Conservation (phyloP, 1,140 invertebrate genomes). For the Probaryconus sp. region DNA sequence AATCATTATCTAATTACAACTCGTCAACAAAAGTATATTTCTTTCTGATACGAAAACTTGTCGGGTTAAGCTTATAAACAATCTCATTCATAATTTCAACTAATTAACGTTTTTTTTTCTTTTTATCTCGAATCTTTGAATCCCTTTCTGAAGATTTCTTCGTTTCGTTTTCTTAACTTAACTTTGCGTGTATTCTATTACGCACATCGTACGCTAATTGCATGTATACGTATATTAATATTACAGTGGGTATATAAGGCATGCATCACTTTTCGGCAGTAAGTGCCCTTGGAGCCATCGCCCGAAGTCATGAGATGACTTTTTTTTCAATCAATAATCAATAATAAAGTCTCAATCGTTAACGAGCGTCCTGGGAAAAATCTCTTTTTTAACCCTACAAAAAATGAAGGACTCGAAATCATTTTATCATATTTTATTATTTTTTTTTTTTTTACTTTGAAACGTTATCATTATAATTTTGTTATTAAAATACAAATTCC, state of each 20-base stretch:
- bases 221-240: conserved; percentile 65
- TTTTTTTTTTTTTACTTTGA: too few relatives aligned
- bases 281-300: conserved; percentile 68
- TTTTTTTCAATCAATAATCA: conserved; percentile 48
- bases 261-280: conserved; percentile 73
- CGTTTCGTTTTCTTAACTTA: conserved; percentile 32
- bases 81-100: conserved; percentile 24
- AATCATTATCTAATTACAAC: conserved; percentile 45
- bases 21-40: conserved; percentile 34
- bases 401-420: too few relatives aligned
- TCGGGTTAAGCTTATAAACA: conserved; percentile 37
- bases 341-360: conserved; percentile 53
- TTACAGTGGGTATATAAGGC: conserved; percentile 73
- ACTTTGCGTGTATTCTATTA: conserved; percentile 47
- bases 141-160: conserved; percentile 12
- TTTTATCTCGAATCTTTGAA: conserved; percentile 14
- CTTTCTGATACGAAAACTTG: conserved; percentile 37
- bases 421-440: too few relatives aligned
- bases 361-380: conserved; percentile 11
- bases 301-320: conserved; percentile 24
- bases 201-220: conserved; percentile 57
- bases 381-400: too few relatives aligned
- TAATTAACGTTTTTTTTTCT: conserved; percentile 20
- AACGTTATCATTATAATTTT: too few relatives aligned
- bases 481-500: too few relatives aligned